Evolutionary conservation across 1,140 invertebrate species (phyloP).

Genomic region (Archegozetes longisetosus): DNA sequence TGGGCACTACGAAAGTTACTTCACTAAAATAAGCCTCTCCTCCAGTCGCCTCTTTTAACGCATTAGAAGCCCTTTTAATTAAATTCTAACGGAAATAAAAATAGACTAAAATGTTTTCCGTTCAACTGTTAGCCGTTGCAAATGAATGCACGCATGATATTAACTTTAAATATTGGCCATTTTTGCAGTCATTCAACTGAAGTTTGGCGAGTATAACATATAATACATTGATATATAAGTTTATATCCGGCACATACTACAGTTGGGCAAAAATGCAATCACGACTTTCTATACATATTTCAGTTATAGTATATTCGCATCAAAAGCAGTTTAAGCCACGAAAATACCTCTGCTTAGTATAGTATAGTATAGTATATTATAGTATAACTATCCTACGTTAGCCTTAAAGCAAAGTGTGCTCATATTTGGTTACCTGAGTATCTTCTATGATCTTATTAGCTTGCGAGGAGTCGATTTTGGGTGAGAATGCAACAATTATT

Average conservation of each 20-base stretch:
- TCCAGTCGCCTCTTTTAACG: neutral
- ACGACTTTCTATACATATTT: neutral
- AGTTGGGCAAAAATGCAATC: neutral
- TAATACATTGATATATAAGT: no score
- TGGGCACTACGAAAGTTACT: conserved; percentile 6
- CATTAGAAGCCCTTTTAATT: neutral
- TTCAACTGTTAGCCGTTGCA: neutral
- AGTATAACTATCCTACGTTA: no score
- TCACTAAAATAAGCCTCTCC: conserved; percentile 1
- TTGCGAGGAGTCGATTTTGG: no score
- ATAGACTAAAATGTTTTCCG: neutral
- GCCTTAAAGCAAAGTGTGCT: no score
- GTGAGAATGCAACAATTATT: no score
- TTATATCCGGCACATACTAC: neutral
- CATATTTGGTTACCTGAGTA: no score
- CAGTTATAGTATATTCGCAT: neutral
- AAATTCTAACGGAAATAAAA: neutral
- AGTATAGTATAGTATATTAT: no score
- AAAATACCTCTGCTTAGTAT: no score
- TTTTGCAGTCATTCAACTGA: neutral
- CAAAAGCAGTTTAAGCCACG: no score
- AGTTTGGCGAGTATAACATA: neutral
- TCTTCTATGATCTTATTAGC: no score
- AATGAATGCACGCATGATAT: neutral
- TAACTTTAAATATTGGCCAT: neutral